Conservation (phyloP, 2,888 invertebrate species). For the Polylopha cassiicola region DNA sequence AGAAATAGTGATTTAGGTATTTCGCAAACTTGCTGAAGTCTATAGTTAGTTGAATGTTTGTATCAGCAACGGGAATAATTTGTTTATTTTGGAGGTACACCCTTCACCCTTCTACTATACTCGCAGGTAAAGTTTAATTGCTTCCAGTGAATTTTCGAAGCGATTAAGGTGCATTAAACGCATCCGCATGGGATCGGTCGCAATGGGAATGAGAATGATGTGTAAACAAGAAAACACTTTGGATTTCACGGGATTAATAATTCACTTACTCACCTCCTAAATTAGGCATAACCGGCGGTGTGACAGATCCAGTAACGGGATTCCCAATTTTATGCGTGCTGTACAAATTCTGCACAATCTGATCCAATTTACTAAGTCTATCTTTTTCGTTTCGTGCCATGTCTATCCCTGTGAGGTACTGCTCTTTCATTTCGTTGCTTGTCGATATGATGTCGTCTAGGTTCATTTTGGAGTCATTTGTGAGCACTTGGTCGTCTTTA, state of each 20-base stretch:
- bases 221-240: too few relatives aligned
- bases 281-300: constrained; percentile 35
- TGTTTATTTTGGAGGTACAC: too few relatives aligned
- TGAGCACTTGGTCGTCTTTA: constrained; percentile 36
- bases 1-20: too few relatives aligned
- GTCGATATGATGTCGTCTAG: constrained; percentile 42
- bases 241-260: constrained; percentile 25
- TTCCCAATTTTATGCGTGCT: constrained; percentile 64
- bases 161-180: too few relatives aligned
- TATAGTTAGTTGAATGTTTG: too few relatives aligned
- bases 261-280: constrained; percentile 35
- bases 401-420: constrained; percentile 32
- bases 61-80: too few relatives aligned
- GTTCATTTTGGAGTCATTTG: constrained; percentile 35
- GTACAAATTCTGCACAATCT: constrained; percentile 68
- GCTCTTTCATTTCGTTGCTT: constrained; percentile 34
- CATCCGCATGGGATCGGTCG: too few relatives aligned
- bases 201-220: too few relatives aligned
- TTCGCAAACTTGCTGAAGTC: too few relatives aligned
- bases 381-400: constrained; percentile 50
- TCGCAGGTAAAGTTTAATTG: too few relatives aligned
- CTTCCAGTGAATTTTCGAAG: too few relatives aligned
- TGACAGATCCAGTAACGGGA: constrained; percentile 33
- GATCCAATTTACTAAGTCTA: constrained; percentile 65
- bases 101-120: too few relatives aligned